These are phyloP conservation scores for Venustaconcha ellipsiformis DNA, from an alignment of 1,140 invertebrate genomes.

Conservation along the genomic window DNA sequence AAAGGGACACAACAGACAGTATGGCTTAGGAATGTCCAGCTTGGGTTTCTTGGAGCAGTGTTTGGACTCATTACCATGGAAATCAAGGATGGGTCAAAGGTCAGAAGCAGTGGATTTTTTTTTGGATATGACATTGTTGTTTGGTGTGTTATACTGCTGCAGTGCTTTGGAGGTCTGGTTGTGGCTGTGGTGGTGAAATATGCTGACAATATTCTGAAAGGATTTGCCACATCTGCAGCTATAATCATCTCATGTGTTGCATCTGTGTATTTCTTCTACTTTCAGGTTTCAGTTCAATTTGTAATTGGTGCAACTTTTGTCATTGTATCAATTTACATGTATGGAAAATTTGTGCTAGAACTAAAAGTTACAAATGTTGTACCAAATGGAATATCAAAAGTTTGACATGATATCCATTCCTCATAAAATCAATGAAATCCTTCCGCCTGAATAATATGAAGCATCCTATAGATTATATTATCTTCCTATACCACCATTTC, in stretches of 20 bases:
- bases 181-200: constrained; percentile 74
- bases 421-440: too few species aligned
- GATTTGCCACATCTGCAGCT: constrained; percentile 64
- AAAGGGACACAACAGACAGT: constrained; percentile 90
- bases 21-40: constrained; percentile 80
- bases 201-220: constrained; percentile 72
- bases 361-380: too few species aligned
- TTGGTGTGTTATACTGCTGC: constrained; percentile 68
- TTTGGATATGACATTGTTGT: constrained; percentile 71
- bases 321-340: constrained; percentile 95
- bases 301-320: constrained; percentile 87
- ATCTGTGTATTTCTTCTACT: constrained; percentile 94
- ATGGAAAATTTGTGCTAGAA: constrained; percentile 79
- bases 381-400: too few species aligned
- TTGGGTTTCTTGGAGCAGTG: constrained; percentile 72
- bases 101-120: constrained; percentile 73
- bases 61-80: constrained; percentile 70
- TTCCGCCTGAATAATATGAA: too few species aligned
- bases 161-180: constrained; percentile 70
- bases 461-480: too few species aligned
- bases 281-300: constrained; percentile 89
- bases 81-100: constrained; percentile 68
- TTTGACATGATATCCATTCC: too few species aligned
- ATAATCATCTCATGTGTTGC: constrained; percentile 92
- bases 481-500: too few species aligned